Evolutionary conservation across 2,888 invertebrate genomes (phyloP).

Genomic region (Drosophila emarginata): DNA sequence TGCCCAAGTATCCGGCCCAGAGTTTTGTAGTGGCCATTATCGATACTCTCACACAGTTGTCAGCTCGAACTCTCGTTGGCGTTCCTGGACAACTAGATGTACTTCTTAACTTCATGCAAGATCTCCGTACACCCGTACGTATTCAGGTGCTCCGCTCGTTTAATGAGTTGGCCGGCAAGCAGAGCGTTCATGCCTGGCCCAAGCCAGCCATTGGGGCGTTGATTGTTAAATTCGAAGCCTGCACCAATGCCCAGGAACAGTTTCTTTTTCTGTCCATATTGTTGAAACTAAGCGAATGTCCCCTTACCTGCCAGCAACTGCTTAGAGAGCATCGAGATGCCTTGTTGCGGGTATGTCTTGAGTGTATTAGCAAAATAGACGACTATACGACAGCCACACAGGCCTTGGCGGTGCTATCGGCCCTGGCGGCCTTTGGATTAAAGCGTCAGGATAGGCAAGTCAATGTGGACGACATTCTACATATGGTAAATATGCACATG

Average conservation of each 20-base stretch:
- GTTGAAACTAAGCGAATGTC: slow-evolving; percentile 80
- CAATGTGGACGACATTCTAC: slow-evolving; percentile 68
- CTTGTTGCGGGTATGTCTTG: slow-evolving; percentile 79
- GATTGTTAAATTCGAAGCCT: slow-evolving; percentile 77
- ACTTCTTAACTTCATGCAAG: slow-evolving; percentile 87
- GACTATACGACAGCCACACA: slow-evolving; percentile 81
- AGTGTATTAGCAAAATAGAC: slow-evolving; percentile 79
- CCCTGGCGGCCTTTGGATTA: slow-evolving; percentile 70
- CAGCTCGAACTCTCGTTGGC: slow-evolving; percentile 93
- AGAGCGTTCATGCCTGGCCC: slow-evolving; percentile 91
- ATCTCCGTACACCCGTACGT: slow-evolving; percentile 88
- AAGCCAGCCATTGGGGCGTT: slow-evolving; percentile 83
- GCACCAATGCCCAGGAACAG: slow-evolving; percentile 80
- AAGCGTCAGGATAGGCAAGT: slow-evolving; percentile 55
- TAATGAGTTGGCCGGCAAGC: slow-evolving; percentile 86
- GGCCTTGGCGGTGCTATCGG: slow-evolving; percentile 80
- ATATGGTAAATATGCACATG: slow-evolving; percentile 80
- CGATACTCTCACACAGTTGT: slow-evolving; percentile 93
- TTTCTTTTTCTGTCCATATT: slow-evolving; percentile 80
- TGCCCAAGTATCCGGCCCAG: slow-evolving; percentile 90
- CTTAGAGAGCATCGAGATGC: slow-evolving; percentile 78
- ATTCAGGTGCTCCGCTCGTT: slow-evolving; percentile 87
- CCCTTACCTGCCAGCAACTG: slow-evolving; percentile 80
- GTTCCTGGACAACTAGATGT: slow-evolving; percentile 92
- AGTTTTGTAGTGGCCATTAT: slow-evolving; percentile 92